Base-by-base conservation (phyloP, 2,797 vertebrate genomes). In the Cuniculus paca region DNA sequence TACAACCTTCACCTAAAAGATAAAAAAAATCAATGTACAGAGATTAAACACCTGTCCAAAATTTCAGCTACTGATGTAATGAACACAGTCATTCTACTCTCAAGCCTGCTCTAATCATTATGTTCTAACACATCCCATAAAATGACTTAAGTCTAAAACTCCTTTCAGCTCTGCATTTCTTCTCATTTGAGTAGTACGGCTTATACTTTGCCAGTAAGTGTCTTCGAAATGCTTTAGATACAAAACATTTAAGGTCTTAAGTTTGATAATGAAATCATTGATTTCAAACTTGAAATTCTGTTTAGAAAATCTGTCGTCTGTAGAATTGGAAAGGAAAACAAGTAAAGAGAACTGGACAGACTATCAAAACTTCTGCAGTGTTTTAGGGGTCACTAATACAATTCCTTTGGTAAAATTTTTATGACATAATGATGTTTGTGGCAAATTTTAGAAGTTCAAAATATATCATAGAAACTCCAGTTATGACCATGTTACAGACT, bases 321-420 rank as follows among this genome's bases (percentile, higher is more conserved):
- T 56, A 91, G 75, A 93, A 82, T 86, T 52, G 95, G 80, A 56
- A 79, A 82, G 78, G 42, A 81, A 94, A 92, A 45, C 6, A 90
- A 48, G 45, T 48, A 48, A 80, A 89, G 24, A 54, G 94, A 74
- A 91, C 2, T 48, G 54, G n/a, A 63, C 2, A 83, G 61, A 48
- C 79, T 65, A 13, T 91, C 61, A 87, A 70, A 48, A 90, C 31
- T 63, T 91, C 34, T 34, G 13, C 28, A 68, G 8, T 36, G 12
- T 48, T 83, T 89, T 75, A 83, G 10, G 80, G 45, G 11, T 75
- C 70, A 86, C 36, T 52, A 16, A 34, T 12, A 26, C 14, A 94
- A 45, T 60, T 95, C 56, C 63, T 93, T 34, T 95, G 28, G 63
- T 92, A 82, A 90, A 88, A 84, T 31, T 36, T 8, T 85, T 84